Evolutionary conservation across 2,113 vertebrate species (phyloP), one percentile per base, ranked within the genome.

Genomic region (Cichladusa arquata): DNA sequence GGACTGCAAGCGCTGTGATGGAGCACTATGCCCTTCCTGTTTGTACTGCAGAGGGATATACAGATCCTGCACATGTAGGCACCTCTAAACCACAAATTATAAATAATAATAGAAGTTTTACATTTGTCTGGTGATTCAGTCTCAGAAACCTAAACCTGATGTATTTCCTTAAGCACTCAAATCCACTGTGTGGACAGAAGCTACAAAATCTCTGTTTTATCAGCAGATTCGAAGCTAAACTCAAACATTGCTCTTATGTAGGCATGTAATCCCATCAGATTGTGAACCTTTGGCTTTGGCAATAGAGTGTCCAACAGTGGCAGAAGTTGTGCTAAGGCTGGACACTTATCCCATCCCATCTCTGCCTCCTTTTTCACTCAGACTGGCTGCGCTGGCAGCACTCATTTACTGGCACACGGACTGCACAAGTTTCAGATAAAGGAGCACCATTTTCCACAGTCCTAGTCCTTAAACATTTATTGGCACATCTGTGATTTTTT

Each of bases 21-120:
- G 29, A 74, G 16, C 1, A 0, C 19, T 74, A 14, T 34, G 34
- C n/a, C n/a, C 24, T n/a, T 19, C 0, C 1, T 29, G 25, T 61
- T 40, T 80, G 67, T 64, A 65, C 23, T 44, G 12, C 31, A 50
- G 4, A 17, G 19, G 8, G 12, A 36, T 51, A 57, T 81, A 60
- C 12, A 24, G 19, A 53, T n/a, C 15, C 29, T 36, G 62, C 13
- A 72, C 58, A 14, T 64, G 23, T 42, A 85, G 66, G 36, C 50
- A 87, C 13, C 25, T 72, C 53, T 50, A 29, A 85, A 88, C 7
- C 5, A 86, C 3, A 12, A 45, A 53, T 53, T 54, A 31, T 22
- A 71, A n/a, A 22, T 57, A 45, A 40, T 45, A 34, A 76, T 14
- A 61, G 12, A 85, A 72, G 9, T 65, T 90, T 53, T 65, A 61